Base-by-base conservation (phyloP, 23 tunicate genomes). In the Aplidium turbinatum region DNA sequence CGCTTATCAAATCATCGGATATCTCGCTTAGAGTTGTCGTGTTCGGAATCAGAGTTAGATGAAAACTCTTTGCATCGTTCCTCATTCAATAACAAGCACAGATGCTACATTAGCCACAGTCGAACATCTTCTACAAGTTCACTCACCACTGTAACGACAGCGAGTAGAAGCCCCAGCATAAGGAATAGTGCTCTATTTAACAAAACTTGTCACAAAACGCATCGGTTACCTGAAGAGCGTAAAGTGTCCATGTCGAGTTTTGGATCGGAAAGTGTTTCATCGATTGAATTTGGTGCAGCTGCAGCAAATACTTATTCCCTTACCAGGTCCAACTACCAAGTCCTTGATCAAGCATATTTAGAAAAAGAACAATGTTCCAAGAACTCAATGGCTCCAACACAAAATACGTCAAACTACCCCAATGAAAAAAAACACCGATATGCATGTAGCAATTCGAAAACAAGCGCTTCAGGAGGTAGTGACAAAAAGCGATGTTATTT, bases 241-340 rank as follows among this genome's bases (percentile, higher is more conserved):
- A 40, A 39, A 22, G 18, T 24, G 1, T 75, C 80, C 16, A 33
- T 31, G 0, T 35, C 66, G n/a, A 80, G 85, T 42, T 30, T 45
- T 3, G 85, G 77, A 0, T 20, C 77, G 0, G 85, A 35, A 4
- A 80, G 85, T 72, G 85, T 68, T 38, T 80, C 85, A 22, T 80
- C 85, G 1, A 66, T 80, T 19, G 85, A 80, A 78, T 51, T n/a
- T n/a, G n/a, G n/a, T n/a, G n/a, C n/a, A n/a, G n/a, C n/a, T n/a
- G n/a, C n/a, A n/a, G n/a, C n/a, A n/a, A n/a, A n/a, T n/a, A n/a
- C n/a, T n/a, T n/a, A n/a, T n/a, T n/a, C n/a, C n/a, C n/a, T n/a
- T n/a, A n/a, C n/a, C n/a, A n/a, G n/a, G n/a, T n/a, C n/a, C n/a
- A n/a, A n/a, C n/a, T n/a, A n/a, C n/a, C n/a, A n/a, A n/a, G n/a